These are phyloP conservation scores for Celastrina argiolus DNA, from an alignment of 2,888 invertebrate genomes.

Conservation along the genomic window DNA sequence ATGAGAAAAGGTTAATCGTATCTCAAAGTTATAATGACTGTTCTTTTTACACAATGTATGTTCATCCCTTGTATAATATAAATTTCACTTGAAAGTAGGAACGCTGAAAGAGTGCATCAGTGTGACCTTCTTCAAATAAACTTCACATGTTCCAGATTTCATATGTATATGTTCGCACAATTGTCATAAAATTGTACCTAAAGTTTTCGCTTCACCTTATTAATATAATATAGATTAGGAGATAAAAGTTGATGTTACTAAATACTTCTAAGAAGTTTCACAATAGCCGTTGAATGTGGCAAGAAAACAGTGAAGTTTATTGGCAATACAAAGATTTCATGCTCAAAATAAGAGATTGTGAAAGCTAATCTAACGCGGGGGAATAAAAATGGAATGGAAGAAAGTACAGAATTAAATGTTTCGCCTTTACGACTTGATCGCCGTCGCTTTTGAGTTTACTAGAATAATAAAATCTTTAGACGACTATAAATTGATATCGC, in stretches of 20 bases:
- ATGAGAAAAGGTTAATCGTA: no score
- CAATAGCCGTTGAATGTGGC: neutral
- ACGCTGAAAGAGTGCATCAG: no score
- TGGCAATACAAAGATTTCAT: neutral
- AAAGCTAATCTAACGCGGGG: conserved; percentile 21
- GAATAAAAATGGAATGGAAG: conserved; percentile 30
- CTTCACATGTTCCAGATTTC: no score
- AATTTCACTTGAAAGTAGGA: no score
- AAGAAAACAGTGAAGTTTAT: neutral
- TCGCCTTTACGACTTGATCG: conserved; percentile 31
- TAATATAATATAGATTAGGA: no score
- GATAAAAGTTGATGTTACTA: neutral
- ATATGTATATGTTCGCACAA: no score
- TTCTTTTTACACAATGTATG: no score
- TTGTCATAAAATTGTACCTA: no score
- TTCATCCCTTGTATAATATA: no score
- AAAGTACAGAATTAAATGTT: conserved; percentile 32
- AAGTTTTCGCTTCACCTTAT: no score
- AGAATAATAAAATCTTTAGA: neutral
- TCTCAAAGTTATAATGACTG: no score
- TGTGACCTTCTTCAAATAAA: no score
- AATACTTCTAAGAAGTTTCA: neutral
- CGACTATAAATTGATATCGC: neutral
- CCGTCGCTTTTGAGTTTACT: neutral
- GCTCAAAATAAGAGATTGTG: neutral